These are phyloP conservation scores for Achatina immaculata DNA, from an alignment of 1,140 invertebrate species.

Conservation along the genomic window DNA sequence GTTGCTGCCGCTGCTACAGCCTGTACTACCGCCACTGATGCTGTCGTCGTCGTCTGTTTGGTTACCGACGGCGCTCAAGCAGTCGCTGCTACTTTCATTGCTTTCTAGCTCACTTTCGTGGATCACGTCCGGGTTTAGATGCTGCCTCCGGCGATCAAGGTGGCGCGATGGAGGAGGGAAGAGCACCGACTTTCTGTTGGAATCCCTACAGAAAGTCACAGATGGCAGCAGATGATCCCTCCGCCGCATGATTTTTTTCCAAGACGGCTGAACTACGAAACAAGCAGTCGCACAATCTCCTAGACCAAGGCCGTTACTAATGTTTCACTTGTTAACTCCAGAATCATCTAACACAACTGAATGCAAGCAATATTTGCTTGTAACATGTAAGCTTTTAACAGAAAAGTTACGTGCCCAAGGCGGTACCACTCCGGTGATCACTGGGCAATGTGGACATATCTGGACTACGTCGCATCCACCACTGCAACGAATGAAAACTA, in stretches of 20 bases:
- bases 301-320: neutral
- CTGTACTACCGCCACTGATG: neutral
- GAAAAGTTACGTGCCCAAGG: too few species aligned
- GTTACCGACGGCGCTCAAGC: neutral
- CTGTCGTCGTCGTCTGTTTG: neutral
- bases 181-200: neutral
- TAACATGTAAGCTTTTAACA: too few species aligned
- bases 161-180: neutral
- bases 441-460: too few species aligned
- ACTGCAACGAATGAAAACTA: too few species aligned
- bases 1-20: neutral
- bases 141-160: neutral
- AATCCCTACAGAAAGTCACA: neutral
- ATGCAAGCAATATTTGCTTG: neutral
- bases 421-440: too few species aligned
- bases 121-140: conserved; percentile 1
- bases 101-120: conserved; percentile 8
- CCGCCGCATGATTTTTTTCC: conserved; percentile 6
- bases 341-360: neutral
- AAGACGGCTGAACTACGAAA: neutral
- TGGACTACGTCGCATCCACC: too few species aligned
- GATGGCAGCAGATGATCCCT: neutral
- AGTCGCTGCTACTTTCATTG: neutral
- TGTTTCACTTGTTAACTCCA: neutral
- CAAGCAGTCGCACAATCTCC: too few species aligned